Base-by-base conservation (phyloP, 2,113 vertebrate species). In the Heterotis niloticus region DNA sequence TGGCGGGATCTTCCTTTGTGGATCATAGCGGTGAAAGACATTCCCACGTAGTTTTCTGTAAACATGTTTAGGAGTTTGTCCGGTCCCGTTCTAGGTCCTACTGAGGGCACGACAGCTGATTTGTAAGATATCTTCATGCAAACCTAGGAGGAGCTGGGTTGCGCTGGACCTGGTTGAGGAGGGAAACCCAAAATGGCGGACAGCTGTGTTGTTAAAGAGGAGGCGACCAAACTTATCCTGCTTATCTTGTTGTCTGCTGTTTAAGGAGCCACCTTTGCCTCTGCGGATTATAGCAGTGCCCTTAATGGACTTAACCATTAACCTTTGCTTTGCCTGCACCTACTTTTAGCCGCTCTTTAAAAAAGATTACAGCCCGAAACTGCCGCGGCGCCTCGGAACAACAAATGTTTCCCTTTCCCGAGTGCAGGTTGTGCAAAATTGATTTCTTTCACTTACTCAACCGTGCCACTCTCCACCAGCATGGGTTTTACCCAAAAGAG, bases 231-330 rank as follows among this genome's bases (percentile, higher is more conserved):
- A 82, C 69, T 79, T 83, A 62, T 23, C 1, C n/a, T 62, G 69
- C 59, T 75, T 83, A 85, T 84, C 85, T 78, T 69, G 28, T 79
- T 83, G 84, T 81, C 83, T 84, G 69, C 80, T 83, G 66, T 76
- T 77, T 57, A 76, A 82, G 74, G 79, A 72, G 81, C 76, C 80
- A 85, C 82, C 81, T 85, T 84, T 85, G 81, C 79, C 82, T 81
- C 28, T 4, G 57, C 23, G 64, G 84, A 86, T 86, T 89, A 87
- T n/a, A 76, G 73, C 59, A 77, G 64, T 28, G n/a, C 54, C 24
- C 56, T 64, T 84, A 87, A 88, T 80, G 80, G 83, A 85, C 26
- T 87, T 86, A 44, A 87, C n/a, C 75, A 56, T 74, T 81, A 85
- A 84, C 81, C 79, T 66, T 69, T 69, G 57, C 74, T 77, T 72